Evolutionary conservation across 2,113 vertebrate genomes (phyloP).

Genomic region (Phyllopteryx taeniolatus): DNA sequence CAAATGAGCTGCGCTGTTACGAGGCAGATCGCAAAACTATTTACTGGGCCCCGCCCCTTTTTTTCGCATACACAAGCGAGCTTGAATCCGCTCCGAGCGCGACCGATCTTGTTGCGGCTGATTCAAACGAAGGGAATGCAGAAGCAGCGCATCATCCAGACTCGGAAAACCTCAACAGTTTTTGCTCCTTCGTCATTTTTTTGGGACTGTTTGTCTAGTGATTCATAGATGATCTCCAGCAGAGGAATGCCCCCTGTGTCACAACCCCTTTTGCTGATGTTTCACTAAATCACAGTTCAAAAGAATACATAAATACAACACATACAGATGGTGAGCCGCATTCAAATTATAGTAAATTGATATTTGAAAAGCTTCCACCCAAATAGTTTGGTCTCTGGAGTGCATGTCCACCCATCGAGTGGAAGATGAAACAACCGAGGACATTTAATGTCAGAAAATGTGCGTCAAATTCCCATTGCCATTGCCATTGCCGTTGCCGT

Average conservation of each 20-base stretch:
- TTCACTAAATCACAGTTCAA: slow-evolving; percentile 36
- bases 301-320: not conserved
- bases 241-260: slow-evolving; percentile 49
- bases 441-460: not conserved
- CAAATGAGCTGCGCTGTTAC: no score
- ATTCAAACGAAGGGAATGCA: slow-evolving; percentile 38
- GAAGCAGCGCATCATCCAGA: slow-evolving; percentile 49
- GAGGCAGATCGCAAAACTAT: no score
- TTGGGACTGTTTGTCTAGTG: not conserved
- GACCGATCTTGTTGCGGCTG: slow-evolving; percentile 43
- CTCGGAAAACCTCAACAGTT: slow-evolving; percentile 54
- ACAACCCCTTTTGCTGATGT: slow-evolving; percentile 39
- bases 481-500: no score
- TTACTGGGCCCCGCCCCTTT: no score
- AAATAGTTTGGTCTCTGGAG: no score
- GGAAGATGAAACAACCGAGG: not conserved
- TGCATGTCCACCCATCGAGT: not conserved
- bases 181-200: not conserved
- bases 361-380: no score
- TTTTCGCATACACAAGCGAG: no score
- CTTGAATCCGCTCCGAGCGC: slow-evolving; percentile 1
- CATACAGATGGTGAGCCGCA: slow-evolving; percentile 1
- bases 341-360: not conserved
- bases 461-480: no score
- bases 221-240: slow-evolving; percentile 40